A percentile compares a stretch with the other conserved stretches of the same genome.
These are phyloP conservation scores for Tenthredo amoena DNA, from an alignment of 2,888 invertebrate species.

Conservation along the genomic window DNA sequence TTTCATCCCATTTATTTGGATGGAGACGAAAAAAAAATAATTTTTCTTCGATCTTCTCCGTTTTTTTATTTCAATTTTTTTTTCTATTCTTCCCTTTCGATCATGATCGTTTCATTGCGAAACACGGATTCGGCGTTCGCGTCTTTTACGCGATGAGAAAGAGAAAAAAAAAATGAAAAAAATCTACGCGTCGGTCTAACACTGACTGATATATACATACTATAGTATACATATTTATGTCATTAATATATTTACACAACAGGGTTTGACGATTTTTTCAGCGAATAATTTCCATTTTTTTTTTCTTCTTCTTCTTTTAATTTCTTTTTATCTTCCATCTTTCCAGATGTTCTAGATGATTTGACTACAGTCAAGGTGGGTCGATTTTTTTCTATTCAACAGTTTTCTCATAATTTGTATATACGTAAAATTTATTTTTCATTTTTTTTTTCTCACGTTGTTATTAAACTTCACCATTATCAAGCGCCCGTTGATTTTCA, in stretches of 20 bases:
- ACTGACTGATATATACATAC: conserved; percentile 63
- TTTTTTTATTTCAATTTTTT: neutral
- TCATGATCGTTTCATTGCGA: neutral
- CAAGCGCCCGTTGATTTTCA: neutral
- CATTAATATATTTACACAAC: neutral
- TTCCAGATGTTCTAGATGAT: conserved; percentile 65
- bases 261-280: neutral
- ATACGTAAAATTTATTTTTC: neutral
- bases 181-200: conserved; percentile 60
- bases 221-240: neutral
- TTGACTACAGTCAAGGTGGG: conserved; percentile 72
- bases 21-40: too few relatives aligned
- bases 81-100: neutral
- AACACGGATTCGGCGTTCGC: conserved; percentile 20
- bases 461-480: neutral
- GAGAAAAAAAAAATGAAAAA: neutral
- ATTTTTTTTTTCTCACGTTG: conserved; percentile 38
- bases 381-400: conserved; percentile 62
- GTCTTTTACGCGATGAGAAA: neutral
- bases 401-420: neutral
- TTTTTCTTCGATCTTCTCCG: neutral
- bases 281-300: conserved; percentile 26
- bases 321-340: neutral
- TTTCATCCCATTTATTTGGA: too few relatives aligned
- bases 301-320: conserved; percentile 55